Percentiles rank a stretch among this genome's conserved stretches.
Evolutionary conservation across 2,797 vertebrate genomes (phyloP).

Genomic region (Yasuhikotakia modesta): DNA sequence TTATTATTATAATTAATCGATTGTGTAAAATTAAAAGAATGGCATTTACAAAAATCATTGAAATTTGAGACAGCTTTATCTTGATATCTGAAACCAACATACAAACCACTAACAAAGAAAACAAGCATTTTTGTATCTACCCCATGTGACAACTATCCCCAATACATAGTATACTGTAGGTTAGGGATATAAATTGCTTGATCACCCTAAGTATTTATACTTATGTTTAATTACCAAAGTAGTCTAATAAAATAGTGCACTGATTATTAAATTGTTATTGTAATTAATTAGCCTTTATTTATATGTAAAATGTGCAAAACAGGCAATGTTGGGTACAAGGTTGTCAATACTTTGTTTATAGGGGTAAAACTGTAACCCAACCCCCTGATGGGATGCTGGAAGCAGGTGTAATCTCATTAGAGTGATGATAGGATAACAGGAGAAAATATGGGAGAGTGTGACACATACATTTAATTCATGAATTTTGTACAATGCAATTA

Average conservation of each 20-base stretch:
- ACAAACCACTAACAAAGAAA: neutral
- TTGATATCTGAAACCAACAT: neutral
- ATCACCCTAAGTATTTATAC: no score
- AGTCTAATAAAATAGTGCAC: no score
- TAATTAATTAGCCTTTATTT: neutral
- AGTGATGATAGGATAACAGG: neutral
- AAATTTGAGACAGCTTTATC: neutral
- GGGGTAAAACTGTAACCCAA: slow-evolving; percentile 6
- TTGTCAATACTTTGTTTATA: neutral
- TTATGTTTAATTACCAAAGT: no score
- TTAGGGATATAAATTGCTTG: no score
- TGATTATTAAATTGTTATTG: no score
- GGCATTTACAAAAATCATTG: neutral
- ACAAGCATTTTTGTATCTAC: neutral
- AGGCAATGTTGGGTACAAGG: no score
- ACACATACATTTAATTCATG: no score
- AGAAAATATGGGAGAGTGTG: neutral
- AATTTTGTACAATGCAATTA: no score
- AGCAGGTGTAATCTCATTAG: slow-evolving; percentile 18
- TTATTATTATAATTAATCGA: neutral
- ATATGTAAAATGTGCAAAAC: neutral
- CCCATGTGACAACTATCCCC: neutral
- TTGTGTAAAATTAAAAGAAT: neutral
- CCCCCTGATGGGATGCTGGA: slow-evolving; percentile 15
- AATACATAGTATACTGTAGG: neutral